Evolutionary conservation across 2,888 invertebrate genomes (phyloP).

Genomic region (Trichogramma dendrolimi): DNA sequence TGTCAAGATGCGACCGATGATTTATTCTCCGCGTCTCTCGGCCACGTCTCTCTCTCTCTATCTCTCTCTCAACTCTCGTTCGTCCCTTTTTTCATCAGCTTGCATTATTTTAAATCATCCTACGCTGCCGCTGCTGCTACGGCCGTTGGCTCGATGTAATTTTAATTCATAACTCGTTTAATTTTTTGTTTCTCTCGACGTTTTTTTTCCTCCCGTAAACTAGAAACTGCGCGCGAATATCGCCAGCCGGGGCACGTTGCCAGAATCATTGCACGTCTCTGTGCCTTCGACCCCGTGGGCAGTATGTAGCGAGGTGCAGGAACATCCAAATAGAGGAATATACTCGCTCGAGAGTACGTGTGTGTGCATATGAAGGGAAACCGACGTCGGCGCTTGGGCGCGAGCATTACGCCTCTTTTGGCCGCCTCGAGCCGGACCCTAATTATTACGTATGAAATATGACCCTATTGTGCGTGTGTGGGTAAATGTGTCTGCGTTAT

Average conservation of each 20-base stretch:
- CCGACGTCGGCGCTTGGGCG: slow-evolving; percentile 1
- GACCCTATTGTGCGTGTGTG: slow-evolving; percentile 22
- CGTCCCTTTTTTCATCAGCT: too few species aligned
- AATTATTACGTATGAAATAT: slow-evolving; percentile 25
- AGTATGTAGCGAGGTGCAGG: slow-evolving; percentile 6
- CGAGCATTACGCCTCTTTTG: slow-evolving; percentile 16
- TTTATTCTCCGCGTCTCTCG: slow-evolving; percentile 1
- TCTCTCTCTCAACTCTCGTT: neutral
- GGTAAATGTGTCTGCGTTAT: neutral
- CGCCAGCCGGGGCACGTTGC: slow-evolving; percentile 11
- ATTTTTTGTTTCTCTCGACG: slow-evolving; percentile 7
- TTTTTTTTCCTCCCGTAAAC: neutral
- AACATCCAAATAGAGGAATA: slow-evolving; percentile 20
- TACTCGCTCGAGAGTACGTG: neutral
- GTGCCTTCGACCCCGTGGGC: neutral
- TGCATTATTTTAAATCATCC: neutral
- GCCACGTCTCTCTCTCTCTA: neutral
- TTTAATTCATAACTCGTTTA: slow-evolving; percentile 12
- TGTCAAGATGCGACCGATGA: neutral
- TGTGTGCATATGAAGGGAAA: neutral
- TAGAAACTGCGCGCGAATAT: neutral
- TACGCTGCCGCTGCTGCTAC: neutral
- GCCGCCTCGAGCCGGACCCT: slow-evolving; percentile 4
- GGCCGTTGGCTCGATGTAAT: slow-evolving; percentile 9
- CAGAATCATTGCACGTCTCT: slow-evolving; percentile 19